Conservation (phyloP, 2,888 invertebrate species). For the Altica lythri region DNA sequence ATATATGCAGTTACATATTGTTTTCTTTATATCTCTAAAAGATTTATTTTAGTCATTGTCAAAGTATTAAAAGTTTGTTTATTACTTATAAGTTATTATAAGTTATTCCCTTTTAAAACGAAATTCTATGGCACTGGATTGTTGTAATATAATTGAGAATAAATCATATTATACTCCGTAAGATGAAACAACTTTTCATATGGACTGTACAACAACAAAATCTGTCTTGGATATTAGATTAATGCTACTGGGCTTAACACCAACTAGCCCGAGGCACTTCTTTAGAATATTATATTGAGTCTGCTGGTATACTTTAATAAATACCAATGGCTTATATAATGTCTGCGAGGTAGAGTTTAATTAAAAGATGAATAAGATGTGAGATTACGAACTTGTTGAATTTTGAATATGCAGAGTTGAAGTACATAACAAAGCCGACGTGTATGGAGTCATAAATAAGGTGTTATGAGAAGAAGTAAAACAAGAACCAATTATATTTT, state of each 20-base stretch:
- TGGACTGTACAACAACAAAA: slow-evolving; percentile 50
- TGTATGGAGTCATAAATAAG: too few relatives aligned
- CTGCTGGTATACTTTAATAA: slow-evolving; percentile 4
- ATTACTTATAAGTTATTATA: too few relatives aligned
- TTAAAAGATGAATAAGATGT: background rate
- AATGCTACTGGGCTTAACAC: slow-evolving; percentile 51
- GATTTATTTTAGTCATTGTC: too few relatives aligned
- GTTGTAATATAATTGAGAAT: slow-evolving; percentile 44
- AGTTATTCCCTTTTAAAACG: background rate
- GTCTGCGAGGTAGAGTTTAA: background rate
- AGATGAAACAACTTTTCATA: slow-evolving; percentile 46
- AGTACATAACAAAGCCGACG: too few relatives aligned
- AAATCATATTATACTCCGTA: slow-evolving; percentile 44
- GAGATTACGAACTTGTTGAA: too few relatives aligned
- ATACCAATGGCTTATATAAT: slow-evolving; percentile 9
- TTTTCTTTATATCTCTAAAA: too few relatives aligned
- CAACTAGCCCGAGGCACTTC: slow-evolving; percentile 38
- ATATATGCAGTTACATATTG: too few relatives aligned
- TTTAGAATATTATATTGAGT: slow-evolving; percentile 20
- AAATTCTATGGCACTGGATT: slow-evolving; percentile 9
- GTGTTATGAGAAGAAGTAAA: too few relatives aligned
- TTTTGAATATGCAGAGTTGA: too few relatives aligned
- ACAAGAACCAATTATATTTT: too few relatives aligned
- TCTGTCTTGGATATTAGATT: slow-evolving; percentile 52
- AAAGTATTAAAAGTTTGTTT: too few relatives aligned